Conservation (phyloP, 2,797 vertebrate species). For the Premnoplex brunnescens region DNA sequence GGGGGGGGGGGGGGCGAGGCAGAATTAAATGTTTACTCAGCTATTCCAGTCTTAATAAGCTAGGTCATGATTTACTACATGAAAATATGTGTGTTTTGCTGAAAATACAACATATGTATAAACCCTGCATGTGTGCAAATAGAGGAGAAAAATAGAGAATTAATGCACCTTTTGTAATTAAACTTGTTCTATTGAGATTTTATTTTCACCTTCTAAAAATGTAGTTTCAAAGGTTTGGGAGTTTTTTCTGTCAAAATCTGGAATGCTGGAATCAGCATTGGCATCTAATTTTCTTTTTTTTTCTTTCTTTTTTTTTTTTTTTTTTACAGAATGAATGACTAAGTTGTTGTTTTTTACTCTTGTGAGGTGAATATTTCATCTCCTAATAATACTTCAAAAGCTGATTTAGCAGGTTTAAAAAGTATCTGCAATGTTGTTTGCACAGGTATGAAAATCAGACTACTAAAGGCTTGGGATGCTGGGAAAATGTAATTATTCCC, state of each 20-base stretch:
- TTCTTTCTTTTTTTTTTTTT: no score
- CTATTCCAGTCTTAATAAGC: neutral
- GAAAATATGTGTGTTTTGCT: neutral
- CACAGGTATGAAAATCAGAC: neutral
- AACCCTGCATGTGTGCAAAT: neutral
- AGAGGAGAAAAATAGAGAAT: neutral
- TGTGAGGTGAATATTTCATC: constrained; percentile 7
- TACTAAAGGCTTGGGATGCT: neutral
- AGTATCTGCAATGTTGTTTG: neutral
- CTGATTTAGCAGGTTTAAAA: neutral
- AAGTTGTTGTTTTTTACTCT: neutral
- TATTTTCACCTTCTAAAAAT: neutral
- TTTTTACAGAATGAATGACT: neutral
- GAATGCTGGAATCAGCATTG: neutral
- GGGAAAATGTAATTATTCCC: neutral
- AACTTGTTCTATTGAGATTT: neutral
- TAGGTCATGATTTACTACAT: neutral
- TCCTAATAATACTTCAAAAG: constrained; percentile 24
- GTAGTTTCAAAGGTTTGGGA: neutral
- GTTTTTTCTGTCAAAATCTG: neutral
- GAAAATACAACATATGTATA: neutral
- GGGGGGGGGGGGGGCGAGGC: neutral
- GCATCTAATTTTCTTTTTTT: neutral
- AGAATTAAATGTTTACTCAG: neutral
- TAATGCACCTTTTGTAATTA: neutral